A percentile compares a stretch with the other conserved stretches of the same genome.
Conservation (phyloP, 2,113 vertebrate genomes). For the Sorex fumeus region DNA sequence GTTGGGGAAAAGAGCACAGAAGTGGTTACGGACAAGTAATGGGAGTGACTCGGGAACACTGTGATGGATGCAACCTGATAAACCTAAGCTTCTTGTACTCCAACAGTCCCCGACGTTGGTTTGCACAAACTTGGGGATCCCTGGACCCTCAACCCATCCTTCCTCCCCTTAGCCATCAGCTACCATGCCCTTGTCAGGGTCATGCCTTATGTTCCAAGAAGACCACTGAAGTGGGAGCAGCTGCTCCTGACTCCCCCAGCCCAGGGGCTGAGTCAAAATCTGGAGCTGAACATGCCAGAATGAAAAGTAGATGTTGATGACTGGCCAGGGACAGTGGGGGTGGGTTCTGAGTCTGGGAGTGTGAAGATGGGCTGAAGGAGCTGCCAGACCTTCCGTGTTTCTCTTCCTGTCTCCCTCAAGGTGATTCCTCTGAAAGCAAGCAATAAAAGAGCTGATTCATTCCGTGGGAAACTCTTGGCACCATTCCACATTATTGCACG, state of each 20-base stretch:
- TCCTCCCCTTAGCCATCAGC: neutral
- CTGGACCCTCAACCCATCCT: neutral
- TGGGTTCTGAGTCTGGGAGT: neutral
- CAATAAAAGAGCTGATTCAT: neutral
- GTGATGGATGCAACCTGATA: too few species aligned
- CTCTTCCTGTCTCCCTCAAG: neutral
- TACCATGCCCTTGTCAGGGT: neutral
- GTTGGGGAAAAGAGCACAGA: too few species aligned
- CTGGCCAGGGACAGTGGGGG: neutral
- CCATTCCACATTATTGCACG: neutral
- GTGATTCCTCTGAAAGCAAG: neutral
- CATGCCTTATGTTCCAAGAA: neutral
- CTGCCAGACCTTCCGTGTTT: neutral
- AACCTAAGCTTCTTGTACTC: too few species aligned
- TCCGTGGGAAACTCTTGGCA: neutral
- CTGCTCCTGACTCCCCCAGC: accelerated
- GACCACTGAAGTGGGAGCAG: neutral
- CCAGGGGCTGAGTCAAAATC: neutral
- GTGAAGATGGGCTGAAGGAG: neutral
- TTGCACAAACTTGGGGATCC: neutral
- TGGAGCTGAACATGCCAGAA: neutral
- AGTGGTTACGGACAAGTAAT: too few species aligned
- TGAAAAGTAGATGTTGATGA: neutral
- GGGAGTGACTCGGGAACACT: too few species aligned
- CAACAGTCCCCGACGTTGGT: too few species aligned